These are phyloP conservation scores for Apis cerana DNA, from an alignment of 1,140 invertebrate species.

Conservation along the genomic window DNA sequence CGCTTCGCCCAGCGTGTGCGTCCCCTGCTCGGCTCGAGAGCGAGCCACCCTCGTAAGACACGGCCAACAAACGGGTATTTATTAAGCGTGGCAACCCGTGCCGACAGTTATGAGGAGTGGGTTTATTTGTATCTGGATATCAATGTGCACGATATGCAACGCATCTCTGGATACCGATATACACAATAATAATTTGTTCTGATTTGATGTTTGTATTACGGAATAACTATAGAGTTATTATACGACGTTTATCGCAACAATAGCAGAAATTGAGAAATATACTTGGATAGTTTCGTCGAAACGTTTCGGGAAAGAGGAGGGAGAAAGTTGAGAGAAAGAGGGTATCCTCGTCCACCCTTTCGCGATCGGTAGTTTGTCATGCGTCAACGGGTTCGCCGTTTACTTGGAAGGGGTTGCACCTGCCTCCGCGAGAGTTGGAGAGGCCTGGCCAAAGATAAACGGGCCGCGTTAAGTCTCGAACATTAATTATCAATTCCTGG, in stretches of 20 bases:
- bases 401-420: constrained; percentile 67
- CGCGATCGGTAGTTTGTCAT: constrained; percentile 73
- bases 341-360: constrained; percentile 68
- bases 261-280: too few species aligned
- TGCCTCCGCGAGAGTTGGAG: constrained; percentile 62
- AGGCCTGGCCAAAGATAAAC: constrained; percentile 63
- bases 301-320: too few species aligned
- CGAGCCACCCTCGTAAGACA: constrained; percentile 47
- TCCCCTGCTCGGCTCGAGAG: neutral
- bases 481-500: constrained; percentile 67
- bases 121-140: constrained; percentile 53
- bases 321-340: neutral
- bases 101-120: constrained; percentile 69
- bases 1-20: constrained; percentile 45
- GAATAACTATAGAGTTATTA: too few species aligned
- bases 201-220: too few species aligned
- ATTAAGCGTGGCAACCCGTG: constrained; percentile 64
- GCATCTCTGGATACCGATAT: too few species aligned
- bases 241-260: too few species aligned
- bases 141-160: too few species aligned
- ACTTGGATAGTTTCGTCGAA: too few species aligned
- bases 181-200: too few species aligned
- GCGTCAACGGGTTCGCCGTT: constrained; percentile 51
- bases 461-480: constrained; percentile 50
- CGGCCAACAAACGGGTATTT: constrained; percentile 63